Evolutionary conservation across 2,113 vertebrate genomes (phyloP).

Genomic region (Chamaetylas fuelleborni): DNA sequence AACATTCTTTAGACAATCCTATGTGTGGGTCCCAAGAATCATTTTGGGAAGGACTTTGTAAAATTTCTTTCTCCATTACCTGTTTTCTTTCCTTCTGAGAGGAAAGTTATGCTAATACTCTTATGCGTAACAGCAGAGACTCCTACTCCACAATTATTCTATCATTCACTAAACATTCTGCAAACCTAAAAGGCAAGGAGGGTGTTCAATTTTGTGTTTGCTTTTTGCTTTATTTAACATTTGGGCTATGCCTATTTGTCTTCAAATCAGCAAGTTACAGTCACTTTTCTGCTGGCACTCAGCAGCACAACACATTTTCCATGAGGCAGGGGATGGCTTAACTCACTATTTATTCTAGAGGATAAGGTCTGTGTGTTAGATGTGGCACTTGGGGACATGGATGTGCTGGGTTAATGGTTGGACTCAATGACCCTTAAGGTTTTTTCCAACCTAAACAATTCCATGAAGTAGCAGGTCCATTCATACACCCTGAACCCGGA

Average conservation of each 20-base stretch:
- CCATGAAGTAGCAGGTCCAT: not conserved
- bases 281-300: not conserved
- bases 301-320: not conserved
- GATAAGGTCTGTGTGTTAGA: not conserved
- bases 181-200: not conserved
- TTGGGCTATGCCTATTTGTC: not conserved
- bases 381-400: not conserved
- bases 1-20: not conserved
- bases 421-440: not conserved
- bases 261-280: not conserved
- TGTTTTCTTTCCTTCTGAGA: not conserved
- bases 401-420: not conserved
- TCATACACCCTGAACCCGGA: not conserved
- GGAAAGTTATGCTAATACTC: not conserved
- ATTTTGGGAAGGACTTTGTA: not conserved
- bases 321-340: not conserved
- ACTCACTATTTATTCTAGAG: not conserved
- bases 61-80: not conserved
- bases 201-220: not conserved
- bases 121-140: not conserved
- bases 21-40: not conserved
- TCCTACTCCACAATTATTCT: not conserved
- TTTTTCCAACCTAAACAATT: not conserved
- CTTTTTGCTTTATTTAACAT: constrained; percentile 7
- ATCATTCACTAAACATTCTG: not conserved